Evolutionary conservation across 2,797 vertebrate genomes (phyloP).

Genomic region (Streptopelia turtur): DNA sequence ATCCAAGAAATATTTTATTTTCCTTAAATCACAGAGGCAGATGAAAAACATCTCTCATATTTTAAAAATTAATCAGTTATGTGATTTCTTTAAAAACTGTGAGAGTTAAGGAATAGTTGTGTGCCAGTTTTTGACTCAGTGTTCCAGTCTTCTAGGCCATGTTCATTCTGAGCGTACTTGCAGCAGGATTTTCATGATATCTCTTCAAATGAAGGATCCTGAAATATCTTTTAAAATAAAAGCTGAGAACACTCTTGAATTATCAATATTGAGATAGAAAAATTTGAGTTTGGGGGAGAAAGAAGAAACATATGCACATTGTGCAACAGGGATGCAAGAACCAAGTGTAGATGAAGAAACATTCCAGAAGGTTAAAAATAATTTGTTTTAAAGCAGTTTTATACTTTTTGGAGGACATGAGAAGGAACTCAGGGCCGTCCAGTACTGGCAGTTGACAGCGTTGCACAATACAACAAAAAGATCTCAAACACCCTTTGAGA

Average conservation of each 20-base stretch:
- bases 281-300: background rate
- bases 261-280: background rate
- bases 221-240: background rate
- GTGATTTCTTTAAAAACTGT: background rate
- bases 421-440: background rate
- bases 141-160: background rate
- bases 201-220: background rate
- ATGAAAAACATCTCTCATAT: background rate
- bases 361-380: background rate
- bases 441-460: background rate
- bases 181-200: background rate
- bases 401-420: background rate
- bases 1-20: background rate
- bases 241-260: background rate
- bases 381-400: background rate
- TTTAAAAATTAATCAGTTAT: background rate
- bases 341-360: background rate
- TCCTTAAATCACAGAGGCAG: background rate
- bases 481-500: conserved; percentile 21
- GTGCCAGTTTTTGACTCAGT: background rate
- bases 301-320: background rate
- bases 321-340: background rate
- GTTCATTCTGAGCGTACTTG: background rate
- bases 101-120: background rate
- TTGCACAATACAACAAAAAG: background rate